Evolutionary conservation across 2,797 vertebrate genomes (phyloP), one percentile per base, ranked within the genome.

Genomic region (Centropyge bicolor): DNA sequence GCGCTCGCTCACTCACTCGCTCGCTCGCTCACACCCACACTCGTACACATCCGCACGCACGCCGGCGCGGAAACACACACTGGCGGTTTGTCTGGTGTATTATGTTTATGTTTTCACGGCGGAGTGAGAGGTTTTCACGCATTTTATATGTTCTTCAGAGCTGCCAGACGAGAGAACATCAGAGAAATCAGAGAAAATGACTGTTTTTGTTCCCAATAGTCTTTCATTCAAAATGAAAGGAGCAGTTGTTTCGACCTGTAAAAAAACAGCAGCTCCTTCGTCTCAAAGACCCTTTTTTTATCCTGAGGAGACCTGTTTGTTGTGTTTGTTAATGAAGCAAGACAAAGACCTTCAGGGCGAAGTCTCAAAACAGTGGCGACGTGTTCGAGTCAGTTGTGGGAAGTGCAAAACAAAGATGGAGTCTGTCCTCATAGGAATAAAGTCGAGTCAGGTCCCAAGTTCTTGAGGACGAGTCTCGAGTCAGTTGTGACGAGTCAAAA

Each of bases 1-100:
- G 19, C 71, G 54, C 76, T 76, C 10, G 20, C 84, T 76, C 16
- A 64, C 82, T 73, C 36, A 81, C 89, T 74, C 83, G 57, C 81
- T 83, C 84, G 70, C 84, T 17, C 56, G 10, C 35, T 56, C 60
- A 60, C 83, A 56, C 57, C 24, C n/a, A n/a, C n/a, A n/a, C 84
- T 17, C 56, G 10, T 38, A 60, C 60, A 60, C 83, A 56, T 57
- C 24, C 20, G 20, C 49, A 31, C 8, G 12, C 70, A 38, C 49
- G 48, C 86, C 13, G 40, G 52, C 54, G 7, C 35, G 2, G 20
- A 72, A 64, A 55, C 1, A 59, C 83, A 87, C 78, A 81, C 70
- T 24, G 11, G 57, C 35, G 3, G 40, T 74, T 84, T 80, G 82
- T 85, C 73, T 67, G 0, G 43, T 74, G 77, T 52, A 1, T 79